Base-by-base conservation (phyloP, 2,797 vertebrate species). In the Harpagifer antarcticus region DNA sequence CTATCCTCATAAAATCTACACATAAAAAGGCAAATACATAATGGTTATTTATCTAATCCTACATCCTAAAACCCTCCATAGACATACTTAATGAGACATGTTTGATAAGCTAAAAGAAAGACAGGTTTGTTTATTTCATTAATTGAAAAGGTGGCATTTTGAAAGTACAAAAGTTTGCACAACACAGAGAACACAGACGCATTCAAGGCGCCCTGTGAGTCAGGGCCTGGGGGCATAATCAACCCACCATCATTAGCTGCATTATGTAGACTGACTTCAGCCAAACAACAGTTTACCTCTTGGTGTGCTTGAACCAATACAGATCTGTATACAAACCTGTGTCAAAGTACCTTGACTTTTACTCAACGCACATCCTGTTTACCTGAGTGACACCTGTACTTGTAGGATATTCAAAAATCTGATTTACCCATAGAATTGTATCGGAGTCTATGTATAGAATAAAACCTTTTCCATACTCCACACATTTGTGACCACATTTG, bases 61-160 rank as follows among this genome's bases (percentile, higher is more conserved):
- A 33, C 33, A 33, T 8, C 33, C 8, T 33, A 6, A 33, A 33
- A 33, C 59, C 67, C 9, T 50, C 59, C 40, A 44, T 70, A 45
- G 45, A 42, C 50, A 57, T 55, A 56, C 64, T 60, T 63, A 72
- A 67, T 52, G 73, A 52, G 43, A 71, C 61, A 55, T 6, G 33
- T 68, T 72, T 77, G 70, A 79, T 68, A 52, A 73, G 74, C 52
- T 78, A 31, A 58, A 47, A 70, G 61, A 55, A 37, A 69, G 60
- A 42, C 55, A 57, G 33, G 16, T 16, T 10, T 43, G 42, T 78
- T 68, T 47, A 66, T 76, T 49, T 80, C 48, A n/a, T 62, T 53
- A 54, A 48, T 71, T 81, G 37, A n/a, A n/a, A n/a, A n/a, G n/a
- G n/a, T n/a, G n/a, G n/a, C n/a, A n/a, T n/a, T n/a, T n/a, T n/a